Evolutionary conservation across 2,113 vertebrate species (phyloP).

Genomic region (Alces alces): DNA sequence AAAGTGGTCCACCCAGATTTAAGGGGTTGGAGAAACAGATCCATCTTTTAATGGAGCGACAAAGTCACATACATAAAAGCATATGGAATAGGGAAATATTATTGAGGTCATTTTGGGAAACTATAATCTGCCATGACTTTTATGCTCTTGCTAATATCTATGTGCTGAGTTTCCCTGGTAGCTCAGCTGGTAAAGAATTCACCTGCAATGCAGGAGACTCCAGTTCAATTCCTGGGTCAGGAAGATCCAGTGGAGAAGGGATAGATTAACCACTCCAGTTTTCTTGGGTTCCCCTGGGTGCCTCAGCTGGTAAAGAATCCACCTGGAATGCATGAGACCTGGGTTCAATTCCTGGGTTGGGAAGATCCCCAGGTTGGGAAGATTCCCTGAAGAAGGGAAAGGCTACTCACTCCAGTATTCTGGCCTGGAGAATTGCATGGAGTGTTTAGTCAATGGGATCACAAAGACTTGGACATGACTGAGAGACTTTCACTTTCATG

Average conservation of each 20-base stretch:
- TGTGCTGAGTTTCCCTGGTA: neutral
- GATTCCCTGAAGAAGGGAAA: neutral
- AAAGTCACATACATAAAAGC: neutral
- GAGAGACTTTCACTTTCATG: neutral
- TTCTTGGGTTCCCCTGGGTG: neutral
- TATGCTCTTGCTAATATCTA: neutral
- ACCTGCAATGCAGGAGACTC: neutral
- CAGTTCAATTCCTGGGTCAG: neutral
- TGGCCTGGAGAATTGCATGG: neutral
- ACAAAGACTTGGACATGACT: neutral
- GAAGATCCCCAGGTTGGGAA: neutral
- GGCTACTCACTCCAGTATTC: neutral
- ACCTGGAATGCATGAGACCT: neutral
- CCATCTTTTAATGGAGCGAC: neutral
- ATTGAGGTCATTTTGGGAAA: conserved; percentile 19
- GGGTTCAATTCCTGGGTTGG: neutral
- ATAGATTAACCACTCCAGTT: neutral
- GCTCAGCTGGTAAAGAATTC: neutral
- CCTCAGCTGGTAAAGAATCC: neutral
- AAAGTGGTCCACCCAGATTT: neutral
- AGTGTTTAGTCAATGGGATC: neutral
- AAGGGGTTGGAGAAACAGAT: neutral
- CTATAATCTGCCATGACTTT: neutral
- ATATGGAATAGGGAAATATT: neutral
- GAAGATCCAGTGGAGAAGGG: neutral